Evolutionary conservation across 2,888 invertebrate genomes (phyloP), one percentile per base, ranked within the genome.

Genomic region (Seira musarum): DNA sequence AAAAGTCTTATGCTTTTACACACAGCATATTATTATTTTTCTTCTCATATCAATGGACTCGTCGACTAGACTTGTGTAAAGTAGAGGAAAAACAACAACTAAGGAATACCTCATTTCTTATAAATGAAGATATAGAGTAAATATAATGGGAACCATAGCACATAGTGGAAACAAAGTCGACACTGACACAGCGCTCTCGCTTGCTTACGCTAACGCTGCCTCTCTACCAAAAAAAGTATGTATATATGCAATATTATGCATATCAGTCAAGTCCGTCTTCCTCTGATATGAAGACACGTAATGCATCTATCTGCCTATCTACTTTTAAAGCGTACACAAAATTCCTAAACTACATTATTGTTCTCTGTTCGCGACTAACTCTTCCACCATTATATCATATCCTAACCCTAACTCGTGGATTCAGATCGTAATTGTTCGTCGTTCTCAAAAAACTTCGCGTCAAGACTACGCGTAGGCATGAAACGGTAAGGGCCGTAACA

Each of bases 341-440:
- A 46, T 46, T 46, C 13, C 6, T 46, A 46, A 57, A n/a, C 17
- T 19, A 57, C 57, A n/a, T 57, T 57, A 5, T n/a, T 19, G 17
- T n/a, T 3, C 17, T n/a, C 57, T 22, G 17, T 17, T 17, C 63
- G 22, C 40, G 1, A 21, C 78, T 72, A 72, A 35, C 70, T 69
- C 73, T 70, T 79, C 15, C 57, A 30, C 60, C n/a, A n/a, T n/a
- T n/a, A n/a, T n/a, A n/a, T 60, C 40, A 30, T 61, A 40, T 17
- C 67, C 35, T 40, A n/a, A n/a, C n/a, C n/a, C n/a, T n/a, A n/a
- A n/a, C n/a, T n/a, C n/a, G 19, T 35, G 65, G 17, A 21, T 21
- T 17, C 10, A 10, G 63, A 13, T 79, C 79, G 79, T 79, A 73
- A 73, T 64, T 63, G 69, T 67, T 79, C 79, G 79, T 79, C 40